Evolutionary conservation across 2,797 vertebrate genomes (phyloP).

Genomic region (Notolabrus celidotus): DNA sequence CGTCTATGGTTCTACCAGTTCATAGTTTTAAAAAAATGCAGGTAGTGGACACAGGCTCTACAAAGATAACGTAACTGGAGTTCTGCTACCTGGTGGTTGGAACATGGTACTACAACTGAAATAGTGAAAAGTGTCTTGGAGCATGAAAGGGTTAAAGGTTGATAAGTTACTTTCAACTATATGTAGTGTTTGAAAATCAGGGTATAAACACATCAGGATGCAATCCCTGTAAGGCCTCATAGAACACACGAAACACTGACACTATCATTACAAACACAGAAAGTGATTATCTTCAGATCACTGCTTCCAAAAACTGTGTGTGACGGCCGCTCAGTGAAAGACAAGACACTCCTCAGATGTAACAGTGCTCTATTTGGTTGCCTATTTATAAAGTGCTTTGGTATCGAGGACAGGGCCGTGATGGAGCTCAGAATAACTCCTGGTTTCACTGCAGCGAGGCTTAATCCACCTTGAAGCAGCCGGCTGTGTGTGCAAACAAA

Average conservation of each 20-base stretch:
- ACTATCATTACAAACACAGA: background rate
- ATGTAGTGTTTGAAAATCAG: background rate
- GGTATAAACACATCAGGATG: background rate
- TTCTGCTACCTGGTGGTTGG: background rate
- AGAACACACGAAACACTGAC: background rate
- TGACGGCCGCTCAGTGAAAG: slow-evolving; percentile 24
- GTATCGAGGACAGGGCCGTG: slow-evolving; percentile 69
- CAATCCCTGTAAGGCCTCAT: background rate
- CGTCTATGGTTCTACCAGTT: too few species aligned
- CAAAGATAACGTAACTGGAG: too few species aligned
- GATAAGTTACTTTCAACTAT: background rate
- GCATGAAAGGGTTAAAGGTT: background rate
- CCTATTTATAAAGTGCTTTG: slow-evolving; percentile 68
- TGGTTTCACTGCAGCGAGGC: slow-evolving; percentile 58
- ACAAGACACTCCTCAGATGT: slow-evolving; percentile 46
- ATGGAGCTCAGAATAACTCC: slow-evolving; percentile 76
- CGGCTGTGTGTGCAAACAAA: slow-evolving; percentile 36
- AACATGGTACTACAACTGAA: background rate
- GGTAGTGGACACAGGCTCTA: too few species aligned
- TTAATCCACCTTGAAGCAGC: slow-evolving; percentile 69
- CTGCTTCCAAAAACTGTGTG: background rate
- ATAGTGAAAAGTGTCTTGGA: background rate
- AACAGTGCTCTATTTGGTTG: slow-evolving; percentile 56
- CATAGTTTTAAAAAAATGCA: too few species aligned
- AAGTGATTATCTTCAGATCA: slow-evolving; percentile 4